Evolutionary conservation across 2,888 invertebrate genomes (phyloP).

Genomic region (Rhamnusium bicolor): DNA sequence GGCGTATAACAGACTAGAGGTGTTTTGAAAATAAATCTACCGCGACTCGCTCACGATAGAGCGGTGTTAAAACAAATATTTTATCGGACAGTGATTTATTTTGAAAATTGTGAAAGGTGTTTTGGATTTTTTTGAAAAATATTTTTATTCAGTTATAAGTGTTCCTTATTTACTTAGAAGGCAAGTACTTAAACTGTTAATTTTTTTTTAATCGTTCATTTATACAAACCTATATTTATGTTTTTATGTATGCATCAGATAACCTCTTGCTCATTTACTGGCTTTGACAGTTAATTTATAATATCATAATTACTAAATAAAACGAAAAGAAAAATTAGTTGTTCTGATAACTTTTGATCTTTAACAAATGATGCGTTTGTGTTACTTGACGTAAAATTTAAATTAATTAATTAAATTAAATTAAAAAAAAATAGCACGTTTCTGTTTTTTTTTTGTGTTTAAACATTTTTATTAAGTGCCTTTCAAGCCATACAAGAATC

Average conservation of each 20-base stretch:
- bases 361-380: too few relatives aligned
- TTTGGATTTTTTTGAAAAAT: not conserved
- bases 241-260: not conserved
- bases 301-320: too few relatives aligned
- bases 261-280: not conserved
- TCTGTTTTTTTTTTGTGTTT: too few relatives aligned
- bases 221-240: not conserved
- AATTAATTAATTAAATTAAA: too few relatives aligned
- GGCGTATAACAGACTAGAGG: conserved; percentile 51
- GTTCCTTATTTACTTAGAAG: not conserved
- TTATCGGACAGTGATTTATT: not conserved
- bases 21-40: conserved; percentile 32
- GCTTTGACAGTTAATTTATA: not conserved
- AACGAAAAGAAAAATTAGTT: too few relatives aligned
- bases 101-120: conserved; percentile 10
- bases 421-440: too few relatives aligned
- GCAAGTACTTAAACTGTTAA: not conserved
- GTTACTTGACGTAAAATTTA: too few relatives aligned
- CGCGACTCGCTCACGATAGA: conserved; percentile 20
- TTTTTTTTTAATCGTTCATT: too few relatives aligned
- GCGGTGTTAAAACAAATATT: not conserved
- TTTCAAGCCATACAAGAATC: too few relatives aligned
- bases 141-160: not conserved
- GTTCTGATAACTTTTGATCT: too few relatives aligned
- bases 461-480: too few relatives aligned